Conservation (phyloP, 1,140 invertebrate species). For the Ericerus pela region DNA sequence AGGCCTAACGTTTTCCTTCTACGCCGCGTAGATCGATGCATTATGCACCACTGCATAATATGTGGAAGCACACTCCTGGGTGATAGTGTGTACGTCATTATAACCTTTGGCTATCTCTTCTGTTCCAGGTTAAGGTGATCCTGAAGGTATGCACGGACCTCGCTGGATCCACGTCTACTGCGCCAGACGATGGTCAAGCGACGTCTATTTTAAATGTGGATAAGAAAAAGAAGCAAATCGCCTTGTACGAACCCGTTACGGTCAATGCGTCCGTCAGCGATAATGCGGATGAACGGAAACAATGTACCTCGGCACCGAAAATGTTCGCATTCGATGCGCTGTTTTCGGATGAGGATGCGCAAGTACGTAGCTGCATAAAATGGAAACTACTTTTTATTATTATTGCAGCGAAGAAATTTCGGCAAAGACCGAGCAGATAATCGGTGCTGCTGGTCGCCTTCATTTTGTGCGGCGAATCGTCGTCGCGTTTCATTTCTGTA, state of each 20-base stretch:
- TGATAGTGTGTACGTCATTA: no score
- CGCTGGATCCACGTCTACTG: neutral
- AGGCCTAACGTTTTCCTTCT: no score
- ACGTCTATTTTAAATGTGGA: slow-evolving; percentile 21
- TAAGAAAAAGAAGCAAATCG: slow-evolving; percentile 23
- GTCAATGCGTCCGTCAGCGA: slow-evolving; percentile 8
- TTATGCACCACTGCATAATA: no score
- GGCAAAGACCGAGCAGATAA: no score
- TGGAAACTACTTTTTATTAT: no score
- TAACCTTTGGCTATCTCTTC: no score
- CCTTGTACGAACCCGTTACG: slow-evolving; percentile 21
- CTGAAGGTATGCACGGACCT: slow-evolving; percentile 17
- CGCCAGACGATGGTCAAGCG: neutral
- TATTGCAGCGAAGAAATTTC: no score
- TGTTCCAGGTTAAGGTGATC: slow-evolving; percentile 25
- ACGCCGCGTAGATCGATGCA: no score
- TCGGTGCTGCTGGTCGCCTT: neutral
- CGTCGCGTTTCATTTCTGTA: neutral
- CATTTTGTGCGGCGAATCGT: neutral
- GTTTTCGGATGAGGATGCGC: slow-evolving; percentile 78
- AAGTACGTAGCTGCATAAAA: slow-evolving; percentile 45
- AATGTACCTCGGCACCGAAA: slow-evolving; percentile 68
- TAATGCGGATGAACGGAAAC: slow-evolving; percentile 21
- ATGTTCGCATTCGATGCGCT: slow-evolving; percentile 95
- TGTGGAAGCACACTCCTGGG: no score